phyloP scores from a whole-genome alignment of 1,140 invertebrate genomes.

The Drosophila elegans region DNA sequence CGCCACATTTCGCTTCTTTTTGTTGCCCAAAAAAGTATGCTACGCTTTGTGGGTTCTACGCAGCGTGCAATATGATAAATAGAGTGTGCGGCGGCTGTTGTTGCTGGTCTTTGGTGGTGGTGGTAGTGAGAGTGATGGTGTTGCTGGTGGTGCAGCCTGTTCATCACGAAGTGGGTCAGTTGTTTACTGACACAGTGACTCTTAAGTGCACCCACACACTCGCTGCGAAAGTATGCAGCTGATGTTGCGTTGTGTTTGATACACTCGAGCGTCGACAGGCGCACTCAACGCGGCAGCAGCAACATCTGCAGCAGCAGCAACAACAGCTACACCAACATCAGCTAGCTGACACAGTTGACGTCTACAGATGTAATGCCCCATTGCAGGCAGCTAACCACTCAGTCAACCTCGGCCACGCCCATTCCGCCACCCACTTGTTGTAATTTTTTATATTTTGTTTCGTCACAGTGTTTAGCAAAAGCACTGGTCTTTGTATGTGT shows the following conservation, averaged over 20 bases:
- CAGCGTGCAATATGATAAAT: conserved; percentile 52
- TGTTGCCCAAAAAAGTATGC: conserved; percentile 49
- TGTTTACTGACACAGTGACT: conserved; percentile 81
- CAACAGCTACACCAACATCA: conserved; percentile 41
- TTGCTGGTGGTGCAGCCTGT: conserved; percentile 45
- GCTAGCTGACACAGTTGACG: conserved; percentile 71
- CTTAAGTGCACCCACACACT: conserved; percentile 67
- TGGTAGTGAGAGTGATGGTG: conserved; percentile 22
- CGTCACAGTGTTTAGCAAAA: conserved; percentile 67
- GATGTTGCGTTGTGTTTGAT: conserved; percentile 75
- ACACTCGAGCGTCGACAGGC: conserved; percentile 80
- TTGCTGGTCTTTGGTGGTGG: conserved; percentile 21
- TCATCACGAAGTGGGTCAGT: conserved; percentile 80
- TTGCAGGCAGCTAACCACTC: conserved; percentile 66
- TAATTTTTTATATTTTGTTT: conserved; percentile 65
- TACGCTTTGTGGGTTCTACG: conserved; percentile 43
- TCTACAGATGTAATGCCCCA: conserved; percentile 72
- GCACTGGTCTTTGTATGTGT: conserved; percentile 34
- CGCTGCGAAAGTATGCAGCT: conserved; percentile 49
- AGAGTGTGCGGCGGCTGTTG: conserved; percentile 38
- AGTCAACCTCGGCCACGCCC: conserved; percentile 60
- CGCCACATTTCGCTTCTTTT: not conserved
- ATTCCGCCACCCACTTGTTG: conserved; percentile 29
- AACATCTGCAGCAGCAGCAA: conserved; percentile 20
- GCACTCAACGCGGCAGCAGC: conserved; percentile 64